A percentile compares a stretch with the other conserved stretches of the same genome.
phyloP scores from a whole-genome alignment of 2,113 vertebrate genomes.

The Galbula dea region DNA sequence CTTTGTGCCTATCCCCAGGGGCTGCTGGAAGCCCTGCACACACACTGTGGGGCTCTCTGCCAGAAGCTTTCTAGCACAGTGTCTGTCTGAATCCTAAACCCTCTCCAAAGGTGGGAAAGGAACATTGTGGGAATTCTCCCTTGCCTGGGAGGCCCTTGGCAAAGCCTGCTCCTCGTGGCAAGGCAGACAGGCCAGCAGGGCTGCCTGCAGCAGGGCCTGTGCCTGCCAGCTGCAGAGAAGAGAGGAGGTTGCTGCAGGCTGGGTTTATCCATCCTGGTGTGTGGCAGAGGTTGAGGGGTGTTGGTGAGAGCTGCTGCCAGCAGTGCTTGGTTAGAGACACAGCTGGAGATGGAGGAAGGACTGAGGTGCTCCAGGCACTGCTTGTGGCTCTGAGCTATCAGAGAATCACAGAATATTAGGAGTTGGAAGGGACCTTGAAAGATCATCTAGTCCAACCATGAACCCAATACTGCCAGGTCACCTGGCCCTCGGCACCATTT shows the following conservation, averaged over 20 bases:
- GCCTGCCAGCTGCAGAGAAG: not conserved
- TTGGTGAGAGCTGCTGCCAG: not conserved
- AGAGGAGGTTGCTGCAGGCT: not conserved
- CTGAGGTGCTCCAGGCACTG: not conserved
- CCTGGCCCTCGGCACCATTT: not conserved
- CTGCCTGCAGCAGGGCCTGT: not conserved
- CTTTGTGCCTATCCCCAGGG: fast-evolving
- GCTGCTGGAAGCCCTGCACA: fast-evolving
- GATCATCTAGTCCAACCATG: no score
- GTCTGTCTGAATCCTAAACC: not conserved
- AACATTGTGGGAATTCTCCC: not conserved
- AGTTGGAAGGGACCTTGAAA: no score
- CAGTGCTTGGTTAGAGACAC: not conserved
- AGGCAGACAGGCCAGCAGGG: not conserved
- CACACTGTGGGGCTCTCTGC: not conserved
- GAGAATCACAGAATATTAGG: no score
- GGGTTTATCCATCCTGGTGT: not conserved
- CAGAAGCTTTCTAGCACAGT: not conserved
- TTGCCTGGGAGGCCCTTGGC: not conserved
- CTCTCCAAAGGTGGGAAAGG: not conserved
- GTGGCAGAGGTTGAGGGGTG: not conserved
- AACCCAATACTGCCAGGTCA: no score
- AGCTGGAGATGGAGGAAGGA: not conserved
- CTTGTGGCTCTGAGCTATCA: not conserved
- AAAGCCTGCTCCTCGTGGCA: not conserved